Conservation (phyloP, 2,113 vertebrate genomes). For the Lucifuga dentata region DNA sequence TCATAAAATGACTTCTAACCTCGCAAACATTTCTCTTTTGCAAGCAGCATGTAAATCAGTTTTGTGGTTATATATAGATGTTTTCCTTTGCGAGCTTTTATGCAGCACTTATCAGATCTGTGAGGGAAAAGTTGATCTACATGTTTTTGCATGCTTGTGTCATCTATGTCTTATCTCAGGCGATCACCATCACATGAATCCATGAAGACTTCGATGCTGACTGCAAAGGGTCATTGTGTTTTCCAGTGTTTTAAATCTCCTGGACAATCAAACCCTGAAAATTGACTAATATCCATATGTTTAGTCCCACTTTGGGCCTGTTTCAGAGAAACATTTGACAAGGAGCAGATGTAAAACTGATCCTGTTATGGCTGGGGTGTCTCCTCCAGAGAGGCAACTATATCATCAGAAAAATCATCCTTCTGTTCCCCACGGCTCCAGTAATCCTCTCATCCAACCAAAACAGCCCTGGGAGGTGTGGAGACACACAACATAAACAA, state of each 20-base stretch:
- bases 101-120: slow-evolving; percentile 4
- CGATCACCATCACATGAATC: background rate
- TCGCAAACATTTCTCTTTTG: slow-evolving; percentile 25
- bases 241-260: slow-evolving; percentile 25
- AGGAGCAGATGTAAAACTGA: slow-evolving; percentile 65
- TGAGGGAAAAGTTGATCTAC: background rate
- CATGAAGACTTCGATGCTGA: background rate
- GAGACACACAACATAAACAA: slow-evolving; percentile 71
- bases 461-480: slow-evolving; percentile 65
- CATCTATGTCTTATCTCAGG: slow-evolving; percentile 7
- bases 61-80: slow-evolving; percentile 21
- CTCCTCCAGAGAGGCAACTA: slow-evolving; percentile 57
- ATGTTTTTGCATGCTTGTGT: background rate
- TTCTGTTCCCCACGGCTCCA: slow-evolving; percentile 57
- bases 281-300: slow-evolving; percentile 33
- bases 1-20: too few species aligned
- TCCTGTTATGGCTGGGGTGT: slow-evolving; percentile 56
- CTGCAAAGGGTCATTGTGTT: slow-evolving; percentile 40
- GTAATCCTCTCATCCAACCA: slow-evolving; percentile 76
- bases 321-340: slow-evolving; percentile 50
- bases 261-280: slow-evolving; percentile 16
- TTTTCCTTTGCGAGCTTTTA: slow-evolving; percentile 32
- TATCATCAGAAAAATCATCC: slow-evolving; percentile 71
- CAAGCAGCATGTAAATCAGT: slow-evolving; percentile 43
- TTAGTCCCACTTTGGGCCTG: slow-evolving; percentile 16